Evolutionary conservation across 2,888 invertebrate species (phyloP).

Genomic region (Monochamus alternatus): DNA sequence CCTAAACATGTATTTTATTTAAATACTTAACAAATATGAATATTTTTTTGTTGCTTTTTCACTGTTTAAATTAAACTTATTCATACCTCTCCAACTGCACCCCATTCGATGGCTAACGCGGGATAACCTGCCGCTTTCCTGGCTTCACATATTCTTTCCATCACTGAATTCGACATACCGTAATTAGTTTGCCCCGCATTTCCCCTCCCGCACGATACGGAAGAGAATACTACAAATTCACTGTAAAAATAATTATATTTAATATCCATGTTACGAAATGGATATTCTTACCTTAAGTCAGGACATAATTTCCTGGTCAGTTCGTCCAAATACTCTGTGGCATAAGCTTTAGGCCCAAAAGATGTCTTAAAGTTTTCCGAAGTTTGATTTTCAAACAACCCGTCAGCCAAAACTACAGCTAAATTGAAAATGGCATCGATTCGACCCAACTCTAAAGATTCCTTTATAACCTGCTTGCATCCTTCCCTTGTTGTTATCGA

Average conservation of each 20-base stretch:
- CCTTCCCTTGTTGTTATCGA: conserved; percentile 83
- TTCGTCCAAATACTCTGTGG: conserved; percentile 84
- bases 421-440: conserved; percentile 92
- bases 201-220: conserved; percentile 93
- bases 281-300: conserved; percentile 52
- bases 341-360: conserved; percentile 85
- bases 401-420: conserved; percentile 86
- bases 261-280: neutral
- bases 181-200: conserved; percentile 94
- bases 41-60: too few species aligned
- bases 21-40: too few species aligned
- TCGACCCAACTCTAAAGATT: conserved; percentile 77
- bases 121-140: conserved; percentile 81
- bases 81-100: conserved; percentile 91
- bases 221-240: conserved; percentile 93
- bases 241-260: conserved; percentile 62
- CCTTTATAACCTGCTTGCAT: conserved; percentile 79
- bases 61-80: too few species aligned
- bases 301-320: conserved; percentile 60
- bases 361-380: conserved; percentile 79
- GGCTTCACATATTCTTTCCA: conserved; percentile 90
- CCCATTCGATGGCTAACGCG: conserved; percentile 92
- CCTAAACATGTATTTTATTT: conserved; percentile 61
- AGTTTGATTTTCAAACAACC: conserved; percentile 84
- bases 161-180: conserved; percentile 90